These are phyloP conservation scores for Jacana jacana DNA, from an alignment of 2,113 vertebrate genomes.

Conservation along the genomic window DNA sequence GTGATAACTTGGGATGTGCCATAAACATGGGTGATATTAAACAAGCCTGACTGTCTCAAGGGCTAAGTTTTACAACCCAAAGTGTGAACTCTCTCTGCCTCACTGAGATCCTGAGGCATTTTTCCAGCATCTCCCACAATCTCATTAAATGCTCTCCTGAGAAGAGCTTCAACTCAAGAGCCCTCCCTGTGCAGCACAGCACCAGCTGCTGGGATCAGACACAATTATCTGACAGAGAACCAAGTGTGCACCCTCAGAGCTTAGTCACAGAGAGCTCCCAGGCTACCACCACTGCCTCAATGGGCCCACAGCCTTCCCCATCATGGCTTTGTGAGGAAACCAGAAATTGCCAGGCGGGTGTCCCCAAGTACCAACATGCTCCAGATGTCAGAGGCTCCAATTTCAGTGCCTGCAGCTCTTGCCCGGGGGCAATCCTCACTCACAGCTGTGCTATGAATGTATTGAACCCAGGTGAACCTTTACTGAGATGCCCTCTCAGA, in stretches of 20 bases:
- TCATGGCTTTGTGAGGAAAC: background rate
- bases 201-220: background rate
- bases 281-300: background rate
- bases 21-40: slow-evolving; percentile 61
- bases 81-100: background rate
- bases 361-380: accelerated
- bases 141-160: background rate
- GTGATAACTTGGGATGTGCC: slow-evolving; percentile 57
- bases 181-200: background rate
- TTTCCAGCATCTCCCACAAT: background rate
- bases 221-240: background rate
- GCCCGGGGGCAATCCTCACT: background rate
- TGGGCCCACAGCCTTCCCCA: background rate
- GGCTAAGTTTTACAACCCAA: slow-evolving; percentile 3
- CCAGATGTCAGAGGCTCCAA: background rate
- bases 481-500: background rate
- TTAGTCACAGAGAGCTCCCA: background rate
- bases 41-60: background rate
- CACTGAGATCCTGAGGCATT: background rate
- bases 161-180: background rate
- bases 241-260: accelerated
- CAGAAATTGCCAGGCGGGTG: background rate
- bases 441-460: background rate
- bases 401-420: background rate
- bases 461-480: background rate